Base-by-base conservation (phyloP, 92 coral and sea anemone species). In the Palythoa heliodiscus region DNA sequence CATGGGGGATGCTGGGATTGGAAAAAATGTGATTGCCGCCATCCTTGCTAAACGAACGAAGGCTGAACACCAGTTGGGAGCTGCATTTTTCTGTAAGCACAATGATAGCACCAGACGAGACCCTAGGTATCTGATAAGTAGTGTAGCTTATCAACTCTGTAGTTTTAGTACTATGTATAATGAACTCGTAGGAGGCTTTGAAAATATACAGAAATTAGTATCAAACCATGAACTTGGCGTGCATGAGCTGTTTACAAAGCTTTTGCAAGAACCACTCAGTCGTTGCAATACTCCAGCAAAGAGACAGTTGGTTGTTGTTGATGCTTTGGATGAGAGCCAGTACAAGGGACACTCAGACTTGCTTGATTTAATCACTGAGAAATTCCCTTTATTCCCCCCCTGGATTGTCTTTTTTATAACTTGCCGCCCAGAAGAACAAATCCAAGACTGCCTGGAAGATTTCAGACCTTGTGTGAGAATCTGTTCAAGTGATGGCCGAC, bases 1-100 rank as follows among this genome's bases (percentile, higher is more conserved):
- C 69, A 70, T 87, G 76, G 93, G 93, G 20, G 91, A 91, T 78
- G 84, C 93, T n/a, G 93, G 88, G 40, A 70, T 90, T 19, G 90
- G 90, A 39, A 90, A 87, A 35, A 87, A 89, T 84, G 93, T 91
- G 13, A 75, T 87, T 83, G 93, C 93, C 20, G 90, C 86, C 54
- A 90, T 72, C 55, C 71, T 90, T 23, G 90, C 90, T 16, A 37
- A 87, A 68, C 73, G 85, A 5, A 24, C 72, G 54, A 19, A n/a
- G 73, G 47, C 58, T 35, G 57, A 48, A 40, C 71, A 76, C 22
- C 48, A 54, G 22, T 70, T 87, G 69, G 93, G 78, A 14, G 93
- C 90, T 3, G 88, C 90, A 7, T 90, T 52, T 81, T 87, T 87
- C 70, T 90, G 93, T 71, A 87, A 88, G 10, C 80, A 90, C 73